phyloP scores from a whole-genome alignment of 2,797 vertebrate genomes.

The Vultur gryphus region DNA sequence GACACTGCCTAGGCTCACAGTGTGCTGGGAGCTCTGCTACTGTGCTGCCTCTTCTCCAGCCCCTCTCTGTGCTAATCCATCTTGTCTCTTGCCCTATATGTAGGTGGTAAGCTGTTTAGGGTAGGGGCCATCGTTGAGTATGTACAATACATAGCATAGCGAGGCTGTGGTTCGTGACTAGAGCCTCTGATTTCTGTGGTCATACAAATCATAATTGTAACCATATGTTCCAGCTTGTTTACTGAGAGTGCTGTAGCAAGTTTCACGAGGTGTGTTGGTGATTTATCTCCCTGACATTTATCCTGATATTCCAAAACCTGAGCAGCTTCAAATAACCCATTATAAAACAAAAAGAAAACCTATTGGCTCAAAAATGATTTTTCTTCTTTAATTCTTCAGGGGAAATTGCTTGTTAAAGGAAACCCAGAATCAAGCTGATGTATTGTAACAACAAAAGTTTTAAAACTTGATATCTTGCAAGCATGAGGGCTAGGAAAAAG shows the following conservation, averaged over 20 bases:
- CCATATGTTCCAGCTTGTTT: conserved; percentile 27
- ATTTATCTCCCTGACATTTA: conserved; percentile 53
- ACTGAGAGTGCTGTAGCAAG: background rate
- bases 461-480: background rate
- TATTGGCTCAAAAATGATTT: background rate
- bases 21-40: background rate
- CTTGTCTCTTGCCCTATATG: background rate
- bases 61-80: background rate
- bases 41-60: background rate
- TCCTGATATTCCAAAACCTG: conserved; percentile 39
- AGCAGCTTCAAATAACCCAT: background rate
- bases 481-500: background rate
- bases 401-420: background rate
- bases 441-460: background rate
- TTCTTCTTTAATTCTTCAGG: background rate
- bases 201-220: conserved; percentile 15
- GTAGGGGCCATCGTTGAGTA: background rate
- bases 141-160: background rate
- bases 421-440: background rate
- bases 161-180: background rate
- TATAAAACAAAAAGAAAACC: background rate
- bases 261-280: conserved; percentile 38
- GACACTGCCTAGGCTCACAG: background rate
- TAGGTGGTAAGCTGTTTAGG: background rate
- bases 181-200: conserved; percentile 37